A percentile compares a stretch with the other conserved stretches of the same genome.
phyloP scores from a whole-genome alignment of 1,140 invertebrate species.

The Drosophila lowei region DNA sequence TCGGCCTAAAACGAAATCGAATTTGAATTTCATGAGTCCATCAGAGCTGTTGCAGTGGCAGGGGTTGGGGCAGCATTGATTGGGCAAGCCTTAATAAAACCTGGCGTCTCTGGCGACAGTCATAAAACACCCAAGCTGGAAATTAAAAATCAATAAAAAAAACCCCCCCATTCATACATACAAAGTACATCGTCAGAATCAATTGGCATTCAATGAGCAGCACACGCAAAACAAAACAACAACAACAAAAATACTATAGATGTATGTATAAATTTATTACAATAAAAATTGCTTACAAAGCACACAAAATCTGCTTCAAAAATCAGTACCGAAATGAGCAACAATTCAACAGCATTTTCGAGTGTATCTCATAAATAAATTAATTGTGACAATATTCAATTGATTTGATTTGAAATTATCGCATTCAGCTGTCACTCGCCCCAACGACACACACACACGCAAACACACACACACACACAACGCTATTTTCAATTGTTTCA shows the following conservation, averaged over 20 bases:
- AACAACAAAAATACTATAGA: conserved; percentile 8
- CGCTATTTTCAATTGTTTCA: conserved; percentile 63
- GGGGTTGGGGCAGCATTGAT: conserved; percentile 25
- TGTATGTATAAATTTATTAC: conserved; percentile 1
- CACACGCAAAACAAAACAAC: conserved; percentile 5
- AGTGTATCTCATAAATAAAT: conserved; percentile 74
- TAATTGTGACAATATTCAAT: conserved; percentile 81
- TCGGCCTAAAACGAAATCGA: conserved; percentile 19
- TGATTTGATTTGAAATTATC: conserved; percentile 81
- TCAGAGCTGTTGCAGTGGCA: too few species aligned
- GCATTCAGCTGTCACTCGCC: conserved; percentile 70
- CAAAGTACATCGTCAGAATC: conserved; percentile 40
- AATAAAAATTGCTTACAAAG: conserved; percentile 27
- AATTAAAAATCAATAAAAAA: conserved; percentile 82
- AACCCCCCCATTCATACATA: conserved; percentile 46
- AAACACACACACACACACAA: conserved; percentile 32
- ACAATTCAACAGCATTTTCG: conserved; percentile 30
- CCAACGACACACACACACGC: conserved; percentile 21
- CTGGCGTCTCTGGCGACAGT: conserved; percentile 41
- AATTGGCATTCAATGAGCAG: conserved; percentile 53
- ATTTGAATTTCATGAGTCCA: conserved; percentile 64
- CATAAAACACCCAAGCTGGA: conserved; percentile 63
- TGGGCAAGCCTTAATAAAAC: conserved; percentile 53
- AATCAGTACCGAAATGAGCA: conserved; percentile 33
- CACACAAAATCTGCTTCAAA: conserved; percentile 32